Conservation (phyloP, 2,888 invertebrate species). For the Catocala nupta region DNA sequence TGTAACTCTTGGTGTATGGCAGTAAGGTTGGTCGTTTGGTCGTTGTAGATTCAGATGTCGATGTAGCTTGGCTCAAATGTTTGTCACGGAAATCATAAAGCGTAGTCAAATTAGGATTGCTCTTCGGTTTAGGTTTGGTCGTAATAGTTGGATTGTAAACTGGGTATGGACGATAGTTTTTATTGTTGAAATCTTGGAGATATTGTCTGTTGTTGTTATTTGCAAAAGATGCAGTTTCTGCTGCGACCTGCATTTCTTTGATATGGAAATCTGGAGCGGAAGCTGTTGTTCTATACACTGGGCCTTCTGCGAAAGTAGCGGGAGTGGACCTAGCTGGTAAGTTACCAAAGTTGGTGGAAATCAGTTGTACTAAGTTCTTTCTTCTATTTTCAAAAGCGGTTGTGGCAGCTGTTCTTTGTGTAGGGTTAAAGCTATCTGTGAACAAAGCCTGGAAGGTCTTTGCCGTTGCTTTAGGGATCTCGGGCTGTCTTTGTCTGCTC, state of each 20-base stretch:
- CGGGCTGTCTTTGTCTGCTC: conserved; percentile 73
- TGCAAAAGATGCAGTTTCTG: conserved; percentile 93
- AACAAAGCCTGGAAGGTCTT: conserved; percentile 76
- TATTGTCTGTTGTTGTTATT: conserved; percentile 83
- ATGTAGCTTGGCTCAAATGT: conserved; percentile 48
- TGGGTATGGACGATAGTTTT: conserved; percentile 79
- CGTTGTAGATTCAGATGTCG: conserved; percentile 64
- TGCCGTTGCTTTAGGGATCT: conserved; percentile 69
- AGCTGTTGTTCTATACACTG: conserved; percentile 70
- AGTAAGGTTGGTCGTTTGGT: conserved; percentile 78
- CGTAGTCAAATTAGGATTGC: conserved; percentile 78
- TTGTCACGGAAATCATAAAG: conserved; percentile 79
- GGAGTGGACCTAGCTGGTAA: conserved; percentile 68
- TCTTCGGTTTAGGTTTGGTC: conserved; percentile 65
- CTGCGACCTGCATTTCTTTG: conserved; percentile 90
- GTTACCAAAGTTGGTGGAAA: conserved; percentile 74
- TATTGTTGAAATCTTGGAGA: conserved; percentile 75
- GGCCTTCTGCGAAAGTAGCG: conserved; percentile 71
- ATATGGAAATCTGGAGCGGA: conserved; percentile 73
- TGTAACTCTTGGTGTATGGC: conserved; percentile 78
- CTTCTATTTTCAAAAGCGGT: conserved; percentile 75
- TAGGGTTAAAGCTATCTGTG: conserved; percentile 70
- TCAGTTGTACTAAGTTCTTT: conserved; percentile 77
- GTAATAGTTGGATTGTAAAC: conserved; percentile 76
- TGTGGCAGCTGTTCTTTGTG: conserved; percentile 72